These are phyloP conservation scores for Microcebus ravelobensis DNA, from an alignment of 2,113 vertebrate species.

Conservation along the genomic window DNA sequence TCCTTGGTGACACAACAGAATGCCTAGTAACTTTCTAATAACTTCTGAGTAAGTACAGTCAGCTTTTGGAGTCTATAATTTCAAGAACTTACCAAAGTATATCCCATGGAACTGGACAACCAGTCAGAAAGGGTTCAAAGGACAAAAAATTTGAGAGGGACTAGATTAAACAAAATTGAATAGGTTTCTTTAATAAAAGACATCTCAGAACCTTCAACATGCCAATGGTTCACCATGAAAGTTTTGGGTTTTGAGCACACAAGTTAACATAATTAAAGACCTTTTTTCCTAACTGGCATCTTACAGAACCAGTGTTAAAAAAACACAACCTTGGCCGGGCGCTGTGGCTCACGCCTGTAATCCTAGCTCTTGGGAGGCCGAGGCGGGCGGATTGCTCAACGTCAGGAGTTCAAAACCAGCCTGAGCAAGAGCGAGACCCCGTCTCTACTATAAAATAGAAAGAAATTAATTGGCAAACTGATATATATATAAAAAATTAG, in stretches of 20 bases:
- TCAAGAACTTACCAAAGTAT: constrained; percentile 19
- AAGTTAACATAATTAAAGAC: neutral
- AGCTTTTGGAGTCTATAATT: neutral
- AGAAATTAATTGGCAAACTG: too few relatives aligned
- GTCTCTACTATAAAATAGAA: too few relatives aligned
- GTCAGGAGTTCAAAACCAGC: too few relatives aligned
- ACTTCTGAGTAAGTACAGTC: neutral
- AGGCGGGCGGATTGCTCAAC: too few relatives aligned
- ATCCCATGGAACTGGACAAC: neutral
- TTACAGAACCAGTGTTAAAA: neutral
- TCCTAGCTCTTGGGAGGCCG: too few relatives aligned
- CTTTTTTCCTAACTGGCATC: neutral
- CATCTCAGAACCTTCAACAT: neutral
- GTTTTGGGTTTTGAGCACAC: neutral
- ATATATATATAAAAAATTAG: too few relatives aligned
- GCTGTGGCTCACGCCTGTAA: too few relatives aligned
- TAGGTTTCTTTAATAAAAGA: constrained; percentile 43
- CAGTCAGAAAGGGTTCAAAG: neutral
- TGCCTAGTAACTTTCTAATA: neutral
- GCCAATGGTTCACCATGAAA: neutral
- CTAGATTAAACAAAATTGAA: constrained; percentile 22
- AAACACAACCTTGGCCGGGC: constrained; percentile 34
- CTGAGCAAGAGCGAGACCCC: too few relatives aligned
- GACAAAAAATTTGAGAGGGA: neutral
- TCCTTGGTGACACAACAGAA: neutral